Evolutionary conservation across 2,797 vertebrate species (phyloP).

Genomic region (Pseudopleuronectes americanus): DNA sequence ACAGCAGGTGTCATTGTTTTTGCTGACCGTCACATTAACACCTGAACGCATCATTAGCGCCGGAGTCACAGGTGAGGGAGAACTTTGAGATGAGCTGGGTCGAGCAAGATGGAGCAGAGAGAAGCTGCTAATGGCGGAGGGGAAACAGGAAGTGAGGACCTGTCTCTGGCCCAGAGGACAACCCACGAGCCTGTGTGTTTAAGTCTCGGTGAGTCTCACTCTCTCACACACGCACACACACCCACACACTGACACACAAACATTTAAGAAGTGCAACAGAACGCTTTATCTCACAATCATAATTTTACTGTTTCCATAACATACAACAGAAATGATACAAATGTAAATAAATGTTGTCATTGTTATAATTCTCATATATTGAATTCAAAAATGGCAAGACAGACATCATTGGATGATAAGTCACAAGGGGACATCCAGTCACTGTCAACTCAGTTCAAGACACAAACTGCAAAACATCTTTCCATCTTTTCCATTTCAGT

Average conservation of each 20-base stretch:
- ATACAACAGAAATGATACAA: conserved; percentile 80
- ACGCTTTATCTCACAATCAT: conserved; percentile 70
- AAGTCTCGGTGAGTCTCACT: too few species aligned
- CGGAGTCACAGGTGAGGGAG: too few species aligned
- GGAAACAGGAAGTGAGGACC: too few species aligned
- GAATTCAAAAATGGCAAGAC: conserved; percentile 71
- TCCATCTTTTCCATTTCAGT: neutral
- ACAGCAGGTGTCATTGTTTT: too few species aligned
- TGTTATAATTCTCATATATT: conserved; percentile 62
- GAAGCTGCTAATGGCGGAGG: too few species aligned
- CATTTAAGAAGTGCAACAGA: conserved; percentile 2
- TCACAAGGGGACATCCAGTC: conserved; percentile 47
- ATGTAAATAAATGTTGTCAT: conserved; percentile 74
- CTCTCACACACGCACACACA: neutral
- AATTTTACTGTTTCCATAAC: conserved; percentile 77
- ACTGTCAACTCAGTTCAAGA: conserved; percentile 39
- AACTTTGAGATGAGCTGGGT: too few species aligned
- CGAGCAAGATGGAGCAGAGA: too few species aligned
- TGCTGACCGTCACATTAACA: too few species aligned
- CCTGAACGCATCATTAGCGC: too few species aligned
- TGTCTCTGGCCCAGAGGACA: too few species aligned
- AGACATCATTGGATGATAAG: conserved; percentile 51
- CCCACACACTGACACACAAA: neutral
- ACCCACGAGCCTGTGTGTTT: too few species aligned
- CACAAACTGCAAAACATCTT: conserved; percentile 14